phyloP scores from a whole-genome alignment of 2,113 vertebrate species.

The Cinclus cinclus region DNA sequence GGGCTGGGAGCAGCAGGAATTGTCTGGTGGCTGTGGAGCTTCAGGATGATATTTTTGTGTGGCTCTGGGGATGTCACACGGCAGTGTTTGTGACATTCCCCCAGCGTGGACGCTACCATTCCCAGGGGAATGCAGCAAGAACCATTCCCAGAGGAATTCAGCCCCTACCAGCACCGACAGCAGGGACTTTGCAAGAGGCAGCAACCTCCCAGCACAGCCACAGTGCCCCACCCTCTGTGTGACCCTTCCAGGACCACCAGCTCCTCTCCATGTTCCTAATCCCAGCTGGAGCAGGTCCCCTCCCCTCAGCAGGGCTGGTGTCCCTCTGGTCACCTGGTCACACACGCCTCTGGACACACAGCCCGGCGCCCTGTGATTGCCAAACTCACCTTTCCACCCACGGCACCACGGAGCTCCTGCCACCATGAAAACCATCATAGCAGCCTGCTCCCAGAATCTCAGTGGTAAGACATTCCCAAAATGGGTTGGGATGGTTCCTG shows the following conservation, averaged over 20 bases:
- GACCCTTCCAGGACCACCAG: neutral
- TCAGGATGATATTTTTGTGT: neutral
- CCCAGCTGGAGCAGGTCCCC: neutral
- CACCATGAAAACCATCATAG: slow-evolving; percentile 69
- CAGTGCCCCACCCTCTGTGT: rapidly evolving
- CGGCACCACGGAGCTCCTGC: neutral
- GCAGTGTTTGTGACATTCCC: slow-evolving; percentile 6
- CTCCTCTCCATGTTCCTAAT: neutral
- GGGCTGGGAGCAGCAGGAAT: neutral
- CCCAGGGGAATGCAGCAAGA: neutral
- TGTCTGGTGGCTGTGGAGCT: neutral
- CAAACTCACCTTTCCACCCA: neutral
- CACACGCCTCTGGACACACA: neutral
- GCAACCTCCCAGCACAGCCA: rapidly evolving
- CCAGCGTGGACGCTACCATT: neutral
- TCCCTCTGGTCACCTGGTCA: slow-evolving; percentile 1
- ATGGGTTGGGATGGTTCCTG: neutral
- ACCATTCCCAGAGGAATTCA: neutral
- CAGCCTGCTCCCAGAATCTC: slow-evolving; percentile 61
- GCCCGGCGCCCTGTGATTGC: neutral
- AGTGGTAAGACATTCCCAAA: slow-evolving; percentile 24
- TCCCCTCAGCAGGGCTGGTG: neutral
- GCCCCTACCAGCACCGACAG: rapidly evolving
- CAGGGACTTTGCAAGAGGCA: rapidly evolving
- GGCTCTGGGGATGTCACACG: neutral